Conservation (phyloP, 53 echinoderm and acorn worm species). For the Crossaster papposus region DNA sequence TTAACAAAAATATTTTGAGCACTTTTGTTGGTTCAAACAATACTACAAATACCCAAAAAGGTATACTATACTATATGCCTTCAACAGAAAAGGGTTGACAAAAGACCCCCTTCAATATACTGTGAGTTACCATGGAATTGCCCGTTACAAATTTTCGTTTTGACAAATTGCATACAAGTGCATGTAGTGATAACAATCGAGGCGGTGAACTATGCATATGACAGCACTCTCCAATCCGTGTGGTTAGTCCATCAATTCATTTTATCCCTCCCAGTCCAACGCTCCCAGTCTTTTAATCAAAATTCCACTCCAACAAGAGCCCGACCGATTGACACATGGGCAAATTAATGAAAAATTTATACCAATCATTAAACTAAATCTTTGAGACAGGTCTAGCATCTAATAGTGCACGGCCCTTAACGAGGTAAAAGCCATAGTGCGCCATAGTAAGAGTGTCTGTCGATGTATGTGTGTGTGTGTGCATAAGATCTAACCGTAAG, state of each 20-base stretch:
- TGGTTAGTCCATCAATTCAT: constrained; percentile 2
- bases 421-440: background rate
- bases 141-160: background rate
- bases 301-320: background rate
- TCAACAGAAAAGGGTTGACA: too few species aligned
- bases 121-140: too few species aligned
- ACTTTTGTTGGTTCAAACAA: too few species aligned
- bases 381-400: background rate
- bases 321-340: background rate
- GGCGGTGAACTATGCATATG: background rate
- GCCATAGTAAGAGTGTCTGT: background rate
- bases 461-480: constrained; percentile 5
- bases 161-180: background rate
- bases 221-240: background rate
- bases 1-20: too few species aligned
- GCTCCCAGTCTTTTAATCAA: constrained; percentile 17
- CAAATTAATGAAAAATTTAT: constrained; percentile 28
- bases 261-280: background rate
- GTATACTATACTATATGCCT: too few species aligned
- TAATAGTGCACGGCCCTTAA: constrained; percentile 18
- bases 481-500: constrained; percentile 9
- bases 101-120: too few species aligned
- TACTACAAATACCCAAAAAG: too few species aligned
- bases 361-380: constrained; percentile 10
- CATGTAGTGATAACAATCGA: background rate